Evolutionary conservation across 2,113 vertebrate species (phyloP).

Genomic region (Semnopithecus entellus): DNA sequence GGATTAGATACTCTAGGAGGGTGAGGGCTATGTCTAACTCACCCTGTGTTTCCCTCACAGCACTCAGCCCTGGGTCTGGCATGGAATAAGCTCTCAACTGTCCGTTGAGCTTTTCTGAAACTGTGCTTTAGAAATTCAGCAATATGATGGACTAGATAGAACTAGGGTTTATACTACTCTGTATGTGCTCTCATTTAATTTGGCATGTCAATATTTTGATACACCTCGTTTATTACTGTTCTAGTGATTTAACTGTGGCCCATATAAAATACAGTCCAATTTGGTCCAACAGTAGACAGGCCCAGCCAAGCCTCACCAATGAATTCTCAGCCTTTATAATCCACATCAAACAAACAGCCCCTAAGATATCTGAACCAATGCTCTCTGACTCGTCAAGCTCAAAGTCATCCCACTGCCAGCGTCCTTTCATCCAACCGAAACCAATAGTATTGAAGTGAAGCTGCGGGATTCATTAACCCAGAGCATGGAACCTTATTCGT

Average conservation of each 20-base stretch:
- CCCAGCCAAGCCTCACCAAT: slow-evolving; percentile 46
- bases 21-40: neutral
- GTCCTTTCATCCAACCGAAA: slow-evolving; percentile 1
- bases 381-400: slow-evolving; percentile 44
- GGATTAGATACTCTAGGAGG: neutral
- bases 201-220: slow-evolving; percentile 58
- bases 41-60: neutral
- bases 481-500: neutral
- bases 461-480: neutral
- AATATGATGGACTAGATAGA: neutral
- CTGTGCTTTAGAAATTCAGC: neutral
- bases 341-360: slow-evolving; percentile 41
- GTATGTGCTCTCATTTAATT: neutral
- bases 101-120: neutral
- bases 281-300: neutral
- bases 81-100: neutral
- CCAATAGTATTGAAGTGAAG: neutral
- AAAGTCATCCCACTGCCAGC: neutral
- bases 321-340: slow-evolving; percentile 45
- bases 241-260: slow-evolving; percentile 1
- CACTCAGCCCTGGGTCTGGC: neutral
- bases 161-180: neutral
- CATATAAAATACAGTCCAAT: slow-evolving; percentile 28
- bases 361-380: slow-evolving; percentile 18
- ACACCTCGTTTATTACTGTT: slow-evolving; percentile 59